A percentile compares a stretch with the other conserved stretches of the same genome.
Conservation (phyloP, 2,888 invertebrate genomes). For the Drosophila histrio region DNA sequence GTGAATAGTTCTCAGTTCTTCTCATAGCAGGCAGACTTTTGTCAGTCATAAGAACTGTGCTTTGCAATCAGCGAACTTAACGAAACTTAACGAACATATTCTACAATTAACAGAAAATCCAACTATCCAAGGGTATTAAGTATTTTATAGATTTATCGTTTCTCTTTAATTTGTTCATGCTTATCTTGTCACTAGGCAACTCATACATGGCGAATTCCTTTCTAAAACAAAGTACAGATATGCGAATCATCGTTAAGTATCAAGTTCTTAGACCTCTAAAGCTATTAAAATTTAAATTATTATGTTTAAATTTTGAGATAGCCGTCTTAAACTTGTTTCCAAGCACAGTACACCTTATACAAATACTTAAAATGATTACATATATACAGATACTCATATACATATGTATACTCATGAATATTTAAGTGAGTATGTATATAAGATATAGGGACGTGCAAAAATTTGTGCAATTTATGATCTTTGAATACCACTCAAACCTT, state of each 20-base stretch:
- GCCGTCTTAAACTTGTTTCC: conserved; percentile 8
- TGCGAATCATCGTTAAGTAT: not conserved
- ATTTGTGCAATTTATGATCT: conserved; percentile 2
- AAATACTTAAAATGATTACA: not conserved
- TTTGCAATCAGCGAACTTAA: not conserved
- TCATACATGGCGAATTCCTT: not conserved
- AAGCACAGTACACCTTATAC: not conserved
- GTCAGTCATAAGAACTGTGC: not conserved
- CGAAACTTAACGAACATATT: not conserved
- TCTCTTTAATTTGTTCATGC: not conserved
- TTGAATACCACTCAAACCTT: not conserved
- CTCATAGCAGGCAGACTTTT: not conserved
- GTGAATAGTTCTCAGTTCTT: not conserved
- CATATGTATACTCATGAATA: not conserved
- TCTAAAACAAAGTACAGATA: not conserved
- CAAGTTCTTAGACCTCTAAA: conserved; percentile 9
- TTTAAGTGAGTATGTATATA: not conserved
- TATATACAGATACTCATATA: not conserved
- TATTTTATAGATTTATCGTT: not conserved
- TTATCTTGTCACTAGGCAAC: not conserved
- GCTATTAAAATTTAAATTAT: conserved; percentile 39
- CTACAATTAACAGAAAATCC: not conserved
- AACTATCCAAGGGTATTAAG: too few species aligned
- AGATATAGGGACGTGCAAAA: conserved; percentile 2
- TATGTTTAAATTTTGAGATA: conserved; percentile 12